Conservation (phyloP, 1,140 invertebrate species). For the Lysiphlebus fabarum region DNA sequence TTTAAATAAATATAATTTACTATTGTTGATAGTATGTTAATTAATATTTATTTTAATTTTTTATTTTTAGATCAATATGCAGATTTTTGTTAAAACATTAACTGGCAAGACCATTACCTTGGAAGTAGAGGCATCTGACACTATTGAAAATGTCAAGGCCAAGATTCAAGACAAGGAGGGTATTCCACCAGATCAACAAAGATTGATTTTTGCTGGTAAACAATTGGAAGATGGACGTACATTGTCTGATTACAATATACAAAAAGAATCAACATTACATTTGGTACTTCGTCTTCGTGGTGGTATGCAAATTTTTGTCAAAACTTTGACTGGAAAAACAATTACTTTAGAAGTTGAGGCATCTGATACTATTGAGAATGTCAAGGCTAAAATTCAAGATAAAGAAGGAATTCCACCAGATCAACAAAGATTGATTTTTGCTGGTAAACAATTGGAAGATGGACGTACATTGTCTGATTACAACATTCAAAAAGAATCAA, state of each 20-base stretch:
- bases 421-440: conserved; percentile 68
- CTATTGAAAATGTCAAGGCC: not conserved
- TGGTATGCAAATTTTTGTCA: conserved; percentile 34
- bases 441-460: conserved; percentile 70
- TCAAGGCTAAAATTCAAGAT: conserved; percentile 74
- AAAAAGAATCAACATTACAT: conserved; percentile 9
- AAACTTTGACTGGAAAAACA: conserved; percentile 61
- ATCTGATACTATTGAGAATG: conserved; percentile 75
- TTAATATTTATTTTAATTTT: not conserved
- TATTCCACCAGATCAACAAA: not conserved
- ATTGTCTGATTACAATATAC: conserved; percentile 18
- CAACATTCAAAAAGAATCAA: conserved; percentile 77
- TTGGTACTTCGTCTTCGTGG: not conserved
- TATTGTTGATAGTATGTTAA: not conserved
- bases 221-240: conserved; percentile 19
- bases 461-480: conserved; percentile 64
- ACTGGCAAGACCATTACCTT: conserved; percentile 61
- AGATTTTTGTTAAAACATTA: conserved; percentile 69
- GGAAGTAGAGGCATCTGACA: too few species aligned
- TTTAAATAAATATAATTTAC: not conserved
- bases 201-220: conserved; percentile 4
- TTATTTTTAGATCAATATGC: conserved; percentile 52
- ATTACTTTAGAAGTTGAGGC: conserved; percentile 71
- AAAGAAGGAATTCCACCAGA: conserved; percentile 70
- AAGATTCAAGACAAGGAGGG: conserved; percentile 1